Evolutionary conservation across 2,797 vertebrate species (phyloP).

Genomic region (Poecilia wingei): DNA sequence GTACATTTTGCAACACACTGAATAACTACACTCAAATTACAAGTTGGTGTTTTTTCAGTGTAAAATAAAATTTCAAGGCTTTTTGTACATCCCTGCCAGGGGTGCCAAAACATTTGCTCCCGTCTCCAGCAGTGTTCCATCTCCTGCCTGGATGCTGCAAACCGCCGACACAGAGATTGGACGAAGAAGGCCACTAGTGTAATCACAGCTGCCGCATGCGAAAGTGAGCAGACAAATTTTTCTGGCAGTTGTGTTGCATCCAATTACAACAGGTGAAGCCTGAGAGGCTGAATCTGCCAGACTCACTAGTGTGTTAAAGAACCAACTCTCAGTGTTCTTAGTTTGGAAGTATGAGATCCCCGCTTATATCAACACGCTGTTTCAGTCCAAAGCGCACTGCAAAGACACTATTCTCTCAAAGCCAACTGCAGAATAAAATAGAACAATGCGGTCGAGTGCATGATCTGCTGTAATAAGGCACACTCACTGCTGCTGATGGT

Average conservation of each 20-base stretch:
- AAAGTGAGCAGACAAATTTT: neutral
- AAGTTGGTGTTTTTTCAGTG: neutral
- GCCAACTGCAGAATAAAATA: slow-evolving; percentile 21
- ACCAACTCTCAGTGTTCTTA: slow-evolving; percentile 1
- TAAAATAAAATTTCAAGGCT: neutral
- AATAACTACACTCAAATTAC: neutral
- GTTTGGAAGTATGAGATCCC: slow-evolving; percentile 8
- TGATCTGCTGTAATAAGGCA: slow-evolving; percentile 30
- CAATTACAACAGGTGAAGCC: slow-evolving; percentile 9
- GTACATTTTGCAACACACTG: neutral
- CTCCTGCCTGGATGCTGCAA: neutral
- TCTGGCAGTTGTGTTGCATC: slow-evolving; percentile 6
- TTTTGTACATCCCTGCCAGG: neutral
- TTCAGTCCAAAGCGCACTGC: neutral
- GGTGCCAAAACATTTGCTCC: neutral
- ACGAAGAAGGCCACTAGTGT: neutral
- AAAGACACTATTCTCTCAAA: slow-evolving; percentile 4
- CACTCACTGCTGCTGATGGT: slow-evolving; percentile 35
- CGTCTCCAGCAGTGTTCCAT: neutral
- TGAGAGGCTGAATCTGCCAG: slow-evolving; percentile 3
- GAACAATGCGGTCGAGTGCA: slow-evolving; percentile 35
- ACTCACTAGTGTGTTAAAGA: neutral
- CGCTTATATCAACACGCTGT: neutral
- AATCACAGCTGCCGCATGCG: neutral
- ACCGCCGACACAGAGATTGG: neutral